phyloP scores from a whole-genome alignment of 2,113 vertebrate species.

The Steatornis caripensis region DNA sequence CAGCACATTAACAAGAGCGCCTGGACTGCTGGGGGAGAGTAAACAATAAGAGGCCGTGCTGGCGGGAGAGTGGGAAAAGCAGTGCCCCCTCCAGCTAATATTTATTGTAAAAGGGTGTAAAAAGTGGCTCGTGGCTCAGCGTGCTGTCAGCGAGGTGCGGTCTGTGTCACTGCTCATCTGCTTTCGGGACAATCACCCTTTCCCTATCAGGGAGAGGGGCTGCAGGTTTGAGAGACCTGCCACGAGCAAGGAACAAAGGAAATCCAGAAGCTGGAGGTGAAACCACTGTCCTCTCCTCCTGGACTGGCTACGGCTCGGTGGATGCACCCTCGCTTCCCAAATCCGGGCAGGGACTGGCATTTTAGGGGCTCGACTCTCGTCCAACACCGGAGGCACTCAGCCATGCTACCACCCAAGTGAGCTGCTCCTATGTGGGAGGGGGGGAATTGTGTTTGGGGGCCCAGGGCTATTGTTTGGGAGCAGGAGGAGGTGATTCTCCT shows the following conservation, averaged over 20 bases:
- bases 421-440: not conserved
- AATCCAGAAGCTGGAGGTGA: not conserved
- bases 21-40: constrained; percentile 38
- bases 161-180: not conserved
- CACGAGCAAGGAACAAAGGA: not conserved
- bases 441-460: not conserved
- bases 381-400: rapidly evolving
- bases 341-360: rapidly evolving
- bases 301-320: rapidly evolving
- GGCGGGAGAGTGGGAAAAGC: constrained; percentile 41
- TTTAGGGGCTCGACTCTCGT: rapidly evolving
- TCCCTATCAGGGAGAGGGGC: not conserved
- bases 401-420: not conserved
- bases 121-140: not conserved
- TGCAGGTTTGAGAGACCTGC: not conserved
- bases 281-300: not conserved
- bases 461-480: not conserved
- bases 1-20: constrained; percentile 56
- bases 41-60: constrained; percentile 51
- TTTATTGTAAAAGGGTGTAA: constrained; percentile 51
- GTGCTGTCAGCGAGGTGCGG: not conserved
- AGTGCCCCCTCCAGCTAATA: constrained; percentile 28
- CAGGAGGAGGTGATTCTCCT: not conserved
- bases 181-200: not conserved
- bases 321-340: not conserved